Percentiles rank a stretch among this genome's conserved stretches.
These are phyloP conservation scores for Plagodis pulveraria DNA, from an alignment of 2,888 invertebrate species.

Conservation along the genomic window DNA sequence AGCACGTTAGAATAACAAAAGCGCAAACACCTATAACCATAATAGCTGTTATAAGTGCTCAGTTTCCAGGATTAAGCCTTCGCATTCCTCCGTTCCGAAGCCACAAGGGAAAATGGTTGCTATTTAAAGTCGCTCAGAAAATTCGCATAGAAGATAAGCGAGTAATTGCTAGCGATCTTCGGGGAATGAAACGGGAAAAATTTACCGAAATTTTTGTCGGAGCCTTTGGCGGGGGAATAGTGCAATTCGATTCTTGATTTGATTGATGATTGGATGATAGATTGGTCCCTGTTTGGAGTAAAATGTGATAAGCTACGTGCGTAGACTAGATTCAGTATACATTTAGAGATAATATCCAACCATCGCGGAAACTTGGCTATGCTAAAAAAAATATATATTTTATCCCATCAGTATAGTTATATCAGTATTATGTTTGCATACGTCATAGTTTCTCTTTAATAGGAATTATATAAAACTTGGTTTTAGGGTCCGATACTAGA, in stretches of 20 bases:
- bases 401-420: no score
- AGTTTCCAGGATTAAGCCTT: conserved; percentile 57
- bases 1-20: conserved; percentile 48
- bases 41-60: conserved; percentile 57
- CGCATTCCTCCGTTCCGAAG: conserved; percentile 56
- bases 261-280: conserved; percentile 20
- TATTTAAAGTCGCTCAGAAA: conserved; percentile 76
- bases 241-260: conserved; percentile 41
- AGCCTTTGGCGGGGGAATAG: conserved; percentile 48
- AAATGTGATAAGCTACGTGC: conserved; percentile 16
- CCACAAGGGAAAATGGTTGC: conserved; percentile 70
- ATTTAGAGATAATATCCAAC: no score
- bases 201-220: conserved; percentile 50
- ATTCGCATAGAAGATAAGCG: conserved; percentile 73
- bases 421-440: no score
- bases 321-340: neutral
- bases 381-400: no score
- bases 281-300: conserved; percentile 9
- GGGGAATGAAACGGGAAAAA: conserved; percentile 52
- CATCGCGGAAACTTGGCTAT: no score
- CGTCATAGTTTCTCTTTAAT: no score
- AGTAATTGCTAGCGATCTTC: conserved; percentile 71
- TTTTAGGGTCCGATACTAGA: no score
- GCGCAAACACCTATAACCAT: conserved; percentile 50
- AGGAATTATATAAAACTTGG: no score